Evolutionary conservation across 2,797 vertebrate genomes (phyloP), one percentile per base, ranked within the genome.

Genomic region (Malurus leucopterus): DNA sequence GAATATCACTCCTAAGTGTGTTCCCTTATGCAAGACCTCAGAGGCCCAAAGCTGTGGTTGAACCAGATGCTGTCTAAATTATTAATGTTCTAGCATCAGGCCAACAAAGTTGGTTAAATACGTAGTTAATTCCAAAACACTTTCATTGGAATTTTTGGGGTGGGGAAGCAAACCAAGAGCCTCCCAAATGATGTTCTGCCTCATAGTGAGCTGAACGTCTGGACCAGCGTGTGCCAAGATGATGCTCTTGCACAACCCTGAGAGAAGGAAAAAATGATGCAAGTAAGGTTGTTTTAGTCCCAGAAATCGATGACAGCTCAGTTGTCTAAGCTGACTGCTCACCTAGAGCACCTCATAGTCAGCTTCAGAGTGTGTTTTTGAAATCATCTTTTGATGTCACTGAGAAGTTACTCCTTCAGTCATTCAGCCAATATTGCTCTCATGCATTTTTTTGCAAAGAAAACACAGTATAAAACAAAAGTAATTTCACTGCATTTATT

Each of bases 61-160:
- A 84, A 84, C 32, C 70, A 86, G 85, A 69, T 92, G 79, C 61
- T 87, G 89, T 82, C 62, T 64, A 26, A 88, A 65, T 79, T 88
- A 93, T 64, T 81, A 57, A 69, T 64, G 36, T 67, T 36, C 77
- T 79, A 89, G 47, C 46, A 72, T 23, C 0, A 1, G 74, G 61
- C 76, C 92, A 92, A 80, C 43, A 61, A 86, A 81, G 61, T 76
- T 67, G 29, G 73, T 81, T 92, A 68, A 89, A 89, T 32, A 26
- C 5, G 2, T 70, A 47, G 54, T 89, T 91, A 54, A 91, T 91
- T 94, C 89, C 85, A 82, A 26, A 91, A 70, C 65, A 55, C 50
- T 92, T 88, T 79, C 71, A 8, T 58, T 55, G 67, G 83, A 91
- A 73, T 92, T 88, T 86, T 88, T 91, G 71, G 83, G 83, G 71